Percentiles rank a stretch among this genome's conserved stretches.
These are phyloP conservation scores for Melanostoma scalare DNA, from an alignment of 2,888 invertebrate genomes.

Conservation along the genomic window DNA sequence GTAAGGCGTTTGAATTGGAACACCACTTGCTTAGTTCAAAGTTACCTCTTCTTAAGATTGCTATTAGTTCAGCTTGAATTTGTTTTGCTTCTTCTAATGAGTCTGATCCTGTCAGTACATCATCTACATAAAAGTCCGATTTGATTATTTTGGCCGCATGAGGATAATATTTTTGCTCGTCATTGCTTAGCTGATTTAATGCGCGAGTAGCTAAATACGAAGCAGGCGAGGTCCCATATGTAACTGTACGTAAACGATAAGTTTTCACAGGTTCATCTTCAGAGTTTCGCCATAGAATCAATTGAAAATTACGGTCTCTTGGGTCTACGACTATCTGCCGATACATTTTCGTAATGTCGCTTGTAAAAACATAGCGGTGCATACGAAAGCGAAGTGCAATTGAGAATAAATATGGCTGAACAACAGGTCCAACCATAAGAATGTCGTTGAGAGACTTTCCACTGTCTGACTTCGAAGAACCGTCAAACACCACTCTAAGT, in stretches of 20 bases:
- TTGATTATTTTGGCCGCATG: conserved; percentile 35
- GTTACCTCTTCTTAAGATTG: conserved; percentile 22
- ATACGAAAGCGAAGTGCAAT: conserved; percentile 31
- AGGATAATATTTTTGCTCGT: conserved; percentile 35
- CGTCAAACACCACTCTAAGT: too few species aligned
- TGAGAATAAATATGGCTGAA: neutral
- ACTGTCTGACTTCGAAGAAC: conserved; percentile 8
- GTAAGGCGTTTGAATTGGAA: conserved; percentile 7
- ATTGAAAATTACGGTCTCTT: conserved; percentile 27
- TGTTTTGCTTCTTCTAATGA: conserved; percentile 17
- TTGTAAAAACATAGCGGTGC: conserved; percentile 52
- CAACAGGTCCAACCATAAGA: neutral
- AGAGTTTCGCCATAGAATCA: conserved; percentile 47
- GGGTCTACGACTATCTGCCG: conserved; percentile 29
- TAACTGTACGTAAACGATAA: conserved; percentile 24
- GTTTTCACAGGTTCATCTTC: conserved; percentile 14
- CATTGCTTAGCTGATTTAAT: conserved; percentile 51
- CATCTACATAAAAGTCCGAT: conserved; percentile 63
- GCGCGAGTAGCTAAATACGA: conserved; percentile 55
- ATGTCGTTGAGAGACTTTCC: conserved; percentile 48
- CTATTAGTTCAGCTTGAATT: conserved; percentile 23
- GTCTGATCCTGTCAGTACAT: conserved; percentile 48
- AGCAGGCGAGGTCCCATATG: conserved; percentile 39
- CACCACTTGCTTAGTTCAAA: conserved; percentile 50
- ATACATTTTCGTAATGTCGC: conserved; percentile 52